These are phyloP conservation scores for Lycaon pictus DNA, from an alignment of 2,113 vertebrate genomes.

Conservation along the genomic window DNA sequence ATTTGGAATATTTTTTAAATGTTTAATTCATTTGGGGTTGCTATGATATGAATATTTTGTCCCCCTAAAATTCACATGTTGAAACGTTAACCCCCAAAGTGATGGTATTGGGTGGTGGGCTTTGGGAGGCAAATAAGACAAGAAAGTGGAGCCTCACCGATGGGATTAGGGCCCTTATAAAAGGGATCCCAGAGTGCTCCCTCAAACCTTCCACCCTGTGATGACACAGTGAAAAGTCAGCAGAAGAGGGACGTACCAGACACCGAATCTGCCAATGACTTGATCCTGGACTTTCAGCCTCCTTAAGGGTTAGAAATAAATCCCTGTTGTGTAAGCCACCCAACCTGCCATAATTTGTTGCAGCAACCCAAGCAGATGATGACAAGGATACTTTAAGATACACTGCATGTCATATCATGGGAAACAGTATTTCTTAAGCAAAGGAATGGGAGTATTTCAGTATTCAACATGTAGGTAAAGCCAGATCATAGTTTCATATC, in stretches of 20 bases:
- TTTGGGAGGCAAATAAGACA: background rate
- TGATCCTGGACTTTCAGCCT: background rate
- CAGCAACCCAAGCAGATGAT: background rate
- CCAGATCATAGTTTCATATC: background rate
- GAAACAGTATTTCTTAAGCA: conserved; percentile 27
- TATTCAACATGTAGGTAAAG: background rate
- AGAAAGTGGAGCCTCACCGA: background rate
- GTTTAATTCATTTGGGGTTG: background rate
- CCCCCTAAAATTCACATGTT: background rate
- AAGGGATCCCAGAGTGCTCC: background rate
- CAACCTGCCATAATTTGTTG: background rate
- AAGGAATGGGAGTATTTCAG: background rate
- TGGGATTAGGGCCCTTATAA: background rate
- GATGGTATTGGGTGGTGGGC: background rate
- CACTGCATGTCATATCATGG: background rate
- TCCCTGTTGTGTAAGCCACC: background rate
- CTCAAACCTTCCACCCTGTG: background rate
- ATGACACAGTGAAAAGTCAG: background rate
- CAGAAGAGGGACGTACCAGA: too few relatives aligned
- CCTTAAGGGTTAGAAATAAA: background rate
- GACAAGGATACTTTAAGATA: conserved; percentile 4
- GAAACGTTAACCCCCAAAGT: background rate
- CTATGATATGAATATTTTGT: background rate
- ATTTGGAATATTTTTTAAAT: background rate
- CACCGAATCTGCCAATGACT: background rate